Evolutionary conservation across 2,113 vertebrate genomes (phyloP).

Genomic region (Plecturocebus donacophilus): DNA sequence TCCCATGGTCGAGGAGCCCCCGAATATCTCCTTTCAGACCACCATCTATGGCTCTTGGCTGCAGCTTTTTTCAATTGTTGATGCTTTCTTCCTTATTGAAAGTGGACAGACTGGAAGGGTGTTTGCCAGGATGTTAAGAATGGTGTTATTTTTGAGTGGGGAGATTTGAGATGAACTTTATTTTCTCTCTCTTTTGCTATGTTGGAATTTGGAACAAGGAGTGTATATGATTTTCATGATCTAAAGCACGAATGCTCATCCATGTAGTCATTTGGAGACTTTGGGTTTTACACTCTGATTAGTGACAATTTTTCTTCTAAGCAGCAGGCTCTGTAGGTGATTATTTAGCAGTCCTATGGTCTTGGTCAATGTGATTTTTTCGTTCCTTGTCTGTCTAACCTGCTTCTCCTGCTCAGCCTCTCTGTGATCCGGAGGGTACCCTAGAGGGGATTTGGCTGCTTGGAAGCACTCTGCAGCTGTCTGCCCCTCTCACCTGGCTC

Average conservation of each 20-base stretch:
- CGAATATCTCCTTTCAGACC: slow-evolving; percentile 92
- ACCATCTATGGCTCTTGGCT: slow-evolving; percentile 93
- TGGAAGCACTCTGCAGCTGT: neutral
- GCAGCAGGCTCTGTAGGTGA: neutral
- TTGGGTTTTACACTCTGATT: neutral
- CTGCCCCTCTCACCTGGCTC: neutral
- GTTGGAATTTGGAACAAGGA: neutral
- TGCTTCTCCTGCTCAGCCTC: neutral
- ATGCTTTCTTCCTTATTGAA: neutral
- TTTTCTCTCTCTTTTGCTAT: neutral
- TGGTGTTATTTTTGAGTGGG: neutral
- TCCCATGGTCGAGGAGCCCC: slow-evolving; percentile 95
- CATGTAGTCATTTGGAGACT: neutral
- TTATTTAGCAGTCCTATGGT: neutral
- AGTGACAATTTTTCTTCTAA: neutral
- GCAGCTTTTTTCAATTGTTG: slow-evolving; percentile 68
- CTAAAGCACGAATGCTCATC: neutral
- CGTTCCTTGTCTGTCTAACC: fast-evolving
- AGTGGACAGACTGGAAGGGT: neutral
- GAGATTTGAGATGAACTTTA: slow-evolving; percentile 15
- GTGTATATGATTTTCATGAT: neutral
- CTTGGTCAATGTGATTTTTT: neutral
- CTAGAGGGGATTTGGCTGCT: too few relatives aligned
- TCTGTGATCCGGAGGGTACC: neutral
- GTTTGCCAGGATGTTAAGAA: neutral